phyloP scores from a whole-genome alignment of 2,113 vertebrate species.

The Calidris pugnax region DNA sequence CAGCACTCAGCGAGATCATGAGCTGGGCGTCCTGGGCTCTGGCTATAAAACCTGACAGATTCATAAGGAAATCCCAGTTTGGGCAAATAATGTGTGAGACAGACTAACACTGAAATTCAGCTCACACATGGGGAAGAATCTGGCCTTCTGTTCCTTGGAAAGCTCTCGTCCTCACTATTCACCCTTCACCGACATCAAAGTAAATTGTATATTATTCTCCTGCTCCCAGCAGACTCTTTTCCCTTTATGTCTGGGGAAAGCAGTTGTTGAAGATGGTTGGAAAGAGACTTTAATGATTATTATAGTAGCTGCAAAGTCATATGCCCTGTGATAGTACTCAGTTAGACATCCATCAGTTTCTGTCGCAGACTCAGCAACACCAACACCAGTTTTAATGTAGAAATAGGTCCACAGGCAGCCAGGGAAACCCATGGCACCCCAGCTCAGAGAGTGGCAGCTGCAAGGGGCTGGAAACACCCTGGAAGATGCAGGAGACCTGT shows the following conservation, averaged over 20 bases:
- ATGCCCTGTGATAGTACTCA: fast-evolving
- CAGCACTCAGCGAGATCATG: fast-evolving
- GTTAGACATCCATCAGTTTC: neutral
- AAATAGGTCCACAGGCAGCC: neutral
- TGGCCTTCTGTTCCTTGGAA: neutral
- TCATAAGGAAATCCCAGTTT: neutral
- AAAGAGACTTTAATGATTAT: neutral
- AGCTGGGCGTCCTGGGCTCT: fast-evolving
- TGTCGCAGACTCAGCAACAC: neutral
- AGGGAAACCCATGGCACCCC: neutral
- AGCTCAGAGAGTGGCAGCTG: neutral
- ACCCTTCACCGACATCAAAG: neutral
- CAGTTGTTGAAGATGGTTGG: neutral
- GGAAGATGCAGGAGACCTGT: neutral
- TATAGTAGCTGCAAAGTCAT: neutral
- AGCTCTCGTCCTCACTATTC: neutral
- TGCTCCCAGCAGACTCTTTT: neutral
- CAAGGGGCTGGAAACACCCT: neutral
- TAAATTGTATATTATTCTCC: neutral
- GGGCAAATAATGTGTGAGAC: neutral
- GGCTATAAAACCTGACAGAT: neutral
- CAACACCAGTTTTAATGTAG: neutral
- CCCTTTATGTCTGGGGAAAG: neutral
- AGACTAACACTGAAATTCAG: neutral
- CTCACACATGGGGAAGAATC: neutral